Base-by-base conservation (phyloP, 1,140 invertebrate genomes). In the Liolophura sinensis region DNA sequence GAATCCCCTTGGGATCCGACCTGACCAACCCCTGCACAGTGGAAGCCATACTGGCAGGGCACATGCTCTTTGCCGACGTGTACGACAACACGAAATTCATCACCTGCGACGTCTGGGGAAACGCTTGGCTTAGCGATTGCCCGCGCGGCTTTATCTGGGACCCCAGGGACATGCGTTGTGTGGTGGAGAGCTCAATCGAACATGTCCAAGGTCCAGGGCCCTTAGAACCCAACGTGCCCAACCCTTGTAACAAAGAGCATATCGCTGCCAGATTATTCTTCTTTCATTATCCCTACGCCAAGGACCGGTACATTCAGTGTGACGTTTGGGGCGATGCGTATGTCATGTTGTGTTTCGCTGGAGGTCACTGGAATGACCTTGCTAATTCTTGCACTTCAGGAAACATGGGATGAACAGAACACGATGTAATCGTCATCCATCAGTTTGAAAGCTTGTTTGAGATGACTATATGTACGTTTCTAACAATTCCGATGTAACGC, bases 281-380 rank as follows among this genome's bases (percentile, higher is more conserved):
- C 66, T 75, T 73, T 57, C 63, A 69, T 14, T 70, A 75, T 62
- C 74, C 74, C 12, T 71, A 73, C 49, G 49, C 67, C 20, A 70
- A 62, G 49, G 31, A 40, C 31, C 65, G 68, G 49, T 75, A 70
- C 61, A 75, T 73, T 47, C 74, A 75, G 61, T 75, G 73, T 46
- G 69, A 71, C 51, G 60, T 69, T 20, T 69, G 69, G 56, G 74
- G 74, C 18, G 64, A 70, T 50, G 62, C 61, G 1, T 75, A 63
- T 20, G 69, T 71, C 9, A 66, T 69, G 22, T 58, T 65, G 48
- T 75, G 73, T 58, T 68, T 69, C 14, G 56, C 67, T 7, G 71
- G 74, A 24, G 69, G 70, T 46, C 54, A 71, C 22, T 73, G 74
- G 74, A 71, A 71, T 60, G 61, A 67, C 60, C 67, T 65, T 51